Evolutionary conservation across 2,888 invertebrate species (phyloP), one percentile per base, ranked within the genome.

Genomic region (Dicyrtoma fusca): DNA sequence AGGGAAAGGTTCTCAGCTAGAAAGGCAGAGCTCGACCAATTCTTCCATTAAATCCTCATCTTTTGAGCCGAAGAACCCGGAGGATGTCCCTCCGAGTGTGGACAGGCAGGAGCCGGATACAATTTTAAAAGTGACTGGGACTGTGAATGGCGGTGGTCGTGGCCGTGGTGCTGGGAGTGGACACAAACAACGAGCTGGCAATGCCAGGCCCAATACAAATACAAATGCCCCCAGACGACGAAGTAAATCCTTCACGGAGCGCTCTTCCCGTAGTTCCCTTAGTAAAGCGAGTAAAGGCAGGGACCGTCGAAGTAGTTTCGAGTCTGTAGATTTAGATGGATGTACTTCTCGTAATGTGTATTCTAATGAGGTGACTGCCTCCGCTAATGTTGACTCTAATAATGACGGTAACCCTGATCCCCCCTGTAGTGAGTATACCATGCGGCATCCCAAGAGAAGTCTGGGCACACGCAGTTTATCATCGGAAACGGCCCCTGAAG

Each of bases 401-500:
- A 72, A 73, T 74, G 73, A 51, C n/a, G 45, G 21, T 47, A 42
- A 44, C n/a, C 45, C 19, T 42, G 25, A 25, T 42, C 8, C 3
- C 8, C 34, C 34, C 34, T 34, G 34, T 34, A 80, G 80, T 77
- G 80, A 80, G 78, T 80, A 80, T 74, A 76, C 80, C 74, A 74
- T 78, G 75, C 74, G 80, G 69, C 80, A 80, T 73, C 77, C 78
- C 47, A 80, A 78, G 74, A 74, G 80, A 75, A 75, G 74, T 74
- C 76, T 80, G 64, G 80, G 80, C 71, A 79, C 78, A 72, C 72
- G 80, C 68, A 80, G 80, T 72, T 74, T 81, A 62, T 81, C 81
- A 62, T 80, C 91, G 23, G 92, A 92, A 82, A 89, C 89, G 64
- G 91, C 92, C 45, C 88, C 90, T 11, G 94, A 93, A 82, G 94